A percentile compares a stretch with the other conserved stretches of the same genome.
These are phyloP conservation scores for Gadopsis marmoratus DNA, from an alignment of 2,797 vertebrate genomes.

Conservation along the genomic window DNA sequence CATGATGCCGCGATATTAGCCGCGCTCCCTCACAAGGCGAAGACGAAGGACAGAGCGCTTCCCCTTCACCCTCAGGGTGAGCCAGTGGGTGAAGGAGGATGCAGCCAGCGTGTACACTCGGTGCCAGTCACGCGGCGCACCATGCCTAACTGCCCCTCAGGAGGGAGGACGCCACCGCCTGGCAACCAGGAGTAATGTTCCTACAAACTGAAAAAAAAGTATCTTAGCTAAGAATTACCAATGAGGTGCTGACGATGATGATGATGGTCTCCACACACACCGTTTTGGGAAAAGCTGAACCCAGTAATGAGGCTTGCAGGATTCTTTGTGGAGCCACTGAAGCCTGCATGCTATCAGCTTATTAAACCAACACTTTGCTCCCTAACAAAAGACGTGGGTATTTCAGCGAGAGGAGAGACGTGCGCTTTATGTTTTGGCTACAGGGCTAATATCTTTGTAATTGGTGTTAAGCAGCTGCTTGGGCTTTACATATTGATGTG, in stretches of 20 bases:
- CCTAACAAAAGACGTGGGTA: slow-evolving; percentile 23
- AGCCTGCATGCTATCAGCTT: slow-evolving; percentile 24
- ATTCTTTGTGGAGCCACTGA: slow-evolving; percentile 39
- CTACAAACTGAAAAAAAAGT: slow-evolving; percentile 5
- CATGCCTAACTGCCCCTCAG: slow-evolving; percentile 7
- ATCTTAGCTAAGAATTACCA: slow-evolving; percentile 13
- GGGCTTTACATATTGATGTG: slow-evolving; percentile 55
- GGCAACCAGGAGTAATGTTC: slow-evolving; percentile 1
- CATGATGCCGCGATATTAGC: slow-evolving; percentile 32
- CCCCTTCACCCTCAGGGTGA: slow-evolving; percentile 8
- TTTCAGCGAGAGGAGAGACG: slow-evolving; percentile 30
- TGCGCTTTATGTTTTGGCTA: slow-evolving; percentile 46
- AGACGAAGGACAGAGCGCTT: slow-evolving; percentile 8
- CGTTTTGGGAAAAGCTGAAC: slow-evolving; percentile 27
- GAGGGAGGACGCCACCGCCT: slow-evolving; percentile 24
- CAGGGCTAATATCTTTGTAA: slow-evolving; percentile 60
- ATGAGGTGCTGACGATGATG: slow-evolving; percentile 23
- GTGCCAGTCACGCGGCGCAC: slow-evolving; percentile 38
- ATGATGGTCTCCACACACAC: slow-evolving; percentile 13
- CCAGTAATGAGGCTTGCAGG: slow-evolving; percentile 47
- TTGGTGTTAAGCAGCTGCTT: slow-evolving; percentile 64
- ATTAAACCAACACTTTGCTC: slow-evolving; percentile 52
- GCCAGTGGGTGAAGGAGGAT: slow-evolving; percentile 27
- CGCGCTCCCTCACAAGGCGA: background rate
- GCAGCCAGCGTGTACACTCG: slow-evolving; percentile 34